Evolutionary conservation across 2,113 vertebrate genomes (phyloP).

Genomic region (Trichechus manatus): DNA sequence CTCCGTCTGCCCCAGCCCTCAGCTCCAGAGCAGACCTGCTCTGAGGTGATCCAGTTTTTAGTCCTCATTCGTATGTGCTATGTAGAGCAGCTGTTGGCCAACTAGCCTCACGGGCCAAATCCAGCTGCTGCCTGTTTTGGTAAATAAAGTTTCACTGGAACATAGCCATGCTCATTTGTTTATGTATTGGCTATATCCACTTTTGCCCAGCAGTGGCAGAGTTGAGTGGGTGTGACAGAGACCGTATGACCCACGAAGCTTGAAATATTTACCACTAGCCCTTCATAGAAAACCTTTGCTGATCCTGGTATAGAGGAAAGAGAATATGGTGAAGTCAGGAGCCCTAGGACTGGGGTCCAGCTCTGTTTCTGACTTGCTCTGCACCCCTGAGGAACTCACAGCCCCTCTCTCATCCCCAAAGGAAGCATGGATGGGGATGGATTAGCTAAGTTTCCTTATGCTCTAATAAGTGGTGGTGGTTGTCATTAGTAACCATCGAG

Average conservation of each 20-base stretch:
- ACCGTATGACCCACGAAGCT: background rate
- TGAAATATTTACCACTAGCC: background rate
- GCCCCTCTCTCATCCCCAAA: background rate
- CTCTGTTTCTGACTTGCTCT: background rate
- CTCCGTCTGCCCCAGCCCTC: no score
- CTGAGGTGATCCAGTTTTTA: background rate
- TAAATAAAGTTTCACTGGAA: background rate
- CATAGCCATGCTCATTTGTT: background rate
- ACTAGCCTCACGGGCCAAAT: background rate
- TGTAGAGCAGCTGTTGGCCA: background rate
- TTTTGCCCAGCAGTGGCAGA: background rate
- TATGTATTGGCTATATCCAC: background rate
- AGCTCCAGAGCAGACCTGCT: background rate
- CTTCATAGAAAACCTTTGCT: background rate
- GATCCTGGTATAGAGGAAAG: background rate
- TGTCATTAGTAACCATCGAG: background rate
- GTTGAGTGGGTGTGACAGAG: background rate
- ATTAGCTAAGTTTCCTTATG: background rate
- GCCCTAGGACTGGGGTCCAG: background rate
- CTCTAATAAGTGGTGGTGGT: background rate
- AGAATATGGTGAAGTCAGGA: background rate
- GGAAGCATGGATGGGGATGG: background rate
- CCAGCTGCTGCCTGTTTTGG: background rate
- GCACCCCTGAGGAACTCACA: background rate
- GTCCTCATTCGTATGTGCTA: background rate